Percentiles rank a stretch among this genome's conserved stretches.
Conservation (phyloP, 2,113 vertebrate species). For the Daphoenositta chrysoptera region DNA sequence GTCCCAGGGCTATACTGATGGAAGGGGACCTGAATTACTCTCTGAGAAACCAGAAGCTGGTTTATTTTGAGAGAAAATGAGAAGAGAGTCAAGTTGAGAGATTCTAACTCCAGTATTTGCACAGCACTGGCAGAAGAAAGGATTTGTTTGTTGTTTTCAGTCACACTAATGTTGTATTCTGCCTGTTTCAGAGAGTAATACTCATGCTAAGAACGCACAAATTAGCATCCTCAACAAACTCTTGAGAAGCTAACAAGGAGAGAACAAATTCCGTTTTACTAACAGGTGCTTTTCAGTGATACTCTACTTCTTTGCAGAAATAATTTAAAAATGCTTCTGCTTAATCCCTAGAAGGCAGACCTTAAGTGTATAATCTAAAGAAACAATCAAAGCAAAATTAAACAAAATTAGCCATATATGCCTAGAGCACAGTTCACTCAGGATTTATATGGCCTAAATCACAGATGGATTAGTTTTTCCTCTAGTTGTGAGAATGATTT, state of each 20-base stretch:
- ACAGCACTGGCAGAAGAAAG: background rate
- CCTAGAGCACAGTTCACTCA: background rate
- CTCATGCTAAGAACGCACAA: background rate
- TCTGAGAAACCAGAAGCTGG: background rate
- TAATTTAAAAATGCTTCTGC: background rate
- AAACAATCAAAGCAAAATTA: slow-evolving; percentile 41
- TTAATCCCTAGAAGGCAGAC: slow-evolving; percentile 15
- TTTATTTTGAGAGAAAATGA: background rate
- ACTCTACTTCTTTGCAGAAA: background rate
- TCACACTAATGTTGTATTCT: background rate
- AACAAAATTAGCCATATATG: background rate
- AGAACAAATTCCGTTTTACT: background rate
- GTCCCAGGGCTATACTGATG: background rate
- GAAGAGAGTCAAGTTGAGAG: background rate
- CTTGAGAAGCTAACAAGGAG: background rate
- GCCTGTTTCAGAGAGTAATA: background rate
- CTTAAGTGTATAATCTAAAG: slow-evolving; percentile 12
- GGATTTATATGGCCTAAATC: background rate
- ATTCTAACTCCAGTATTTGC: background rate
- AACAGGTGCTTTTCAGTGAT: background rate
- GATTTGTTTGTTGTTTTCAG: background rate
- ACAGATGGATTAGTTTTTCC: background rate
- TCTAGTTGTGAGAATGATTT: background rate
- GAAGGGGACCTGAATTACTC: background rate
- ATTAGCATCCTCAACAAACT: background rate